Base-by-base conservation (phyloP, 2,888 invertebrate species). In the Boloria selene region DNA sequence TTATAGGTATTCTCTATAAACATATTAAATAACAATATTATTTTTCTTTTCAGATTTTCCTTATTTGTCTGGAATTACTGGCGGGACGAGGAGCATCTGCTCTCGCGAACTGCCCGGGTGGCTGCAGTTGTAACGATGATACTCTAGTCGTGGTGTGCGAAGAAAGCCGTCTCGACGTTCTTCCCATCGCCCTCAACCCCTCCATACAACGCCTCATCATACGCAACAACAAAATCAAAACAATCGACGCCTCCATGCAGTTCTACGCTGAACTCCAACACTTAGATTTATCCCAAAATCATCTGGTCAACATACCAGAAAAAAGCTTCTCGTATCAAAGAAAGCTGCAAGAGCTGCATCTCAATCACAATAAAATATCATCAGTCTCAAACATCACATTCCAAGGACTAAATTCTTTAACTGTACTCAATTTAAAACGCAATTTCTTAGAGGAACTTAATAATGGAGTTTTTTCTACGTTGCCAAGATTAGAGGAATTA, bases 151-250 rank as follows among this genome's bases (percentile, higher is more conserved):
- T 97, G 58, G 95, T 95, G 74, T 98, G 98, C 88, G 95, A 96
- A 76, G 95, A 95, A 81, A 97, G 97, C 80, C 96, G 96, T 74
- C 93, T 98, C 69, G 97, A 97, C 88, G 97, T 97, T 63, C 94
- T 98, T 70, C 98, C 98, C 69, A 98, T 98, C 78, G 96, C 97
- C 3, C 93, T 98, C 71, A 98, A 98, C 90, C 98, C 98, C 50
- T 96, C 96, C 77, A 97, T 97, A 71, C 96, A 96, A 82, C 94
- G 97, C 63, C 94, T 97, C 77, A 96, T 97, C 75, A 94, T 97
- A 70, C 95, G 95, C 77, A 96, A 96, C 85, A 97, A 97, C 85
- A 95, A 95, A 79, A 97, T 97, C 78, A 97, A 96, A 84, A 96
- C 96, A 16, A 96, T 97, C 73, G 97, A 97, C 85, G 96, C 96